These are phyloP conservation scores for Melanostoma mellinum DNA, from an alignment of 2,888 invertebrate genomes.

Conservation along the genomic window DNA sequence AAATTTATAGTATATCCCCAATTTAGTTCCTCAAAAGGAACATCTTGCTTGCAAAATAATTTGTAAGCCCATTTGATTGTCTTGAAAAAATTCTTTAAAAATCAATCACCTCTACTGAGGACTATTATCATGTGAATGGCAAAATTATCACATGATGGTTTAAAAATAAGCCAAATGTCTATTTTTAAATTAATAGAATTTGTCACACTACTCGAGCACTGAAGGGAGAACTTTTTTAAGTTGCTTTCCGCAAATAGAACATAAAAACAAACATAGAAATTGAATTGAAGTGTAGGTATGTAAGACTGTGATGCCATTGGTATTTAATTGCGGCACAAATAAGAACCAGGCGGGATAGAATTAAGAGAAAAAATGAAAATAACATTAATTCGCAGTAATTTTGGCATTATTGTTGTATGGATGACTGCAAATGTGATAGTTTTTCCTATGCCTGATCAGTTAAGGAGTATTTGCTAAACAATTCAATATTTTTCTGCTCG, in stretches of 20 bases:
- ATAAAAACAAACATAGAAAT: slow-evolving; percentile 28
- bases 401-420: not conserved
- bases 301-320: slow-evolving; percentile 38
- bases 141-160: slow-evolving; percentile 72
- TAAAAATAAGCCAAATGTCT: slow-evolving; percentile 63
- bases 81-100: slow-evolving; percentile 70
- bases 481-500: no score
- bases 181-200: slow-evolving; percentile 60
- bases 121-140: slow-evolving; percentile 72
- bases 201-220: slow-evolving; percentile 59
- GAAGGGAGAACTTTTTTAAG: slow-evolving; percentile 30
- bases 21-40: not conserved
- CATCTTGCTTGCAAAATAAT: slow-evolving; percentile 5
- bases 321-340: slow-evolving; percentile 36
- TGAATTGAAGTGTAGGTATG: slow-evolving; percentile 2
- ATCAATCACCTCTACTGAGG: slow-evolving; percentile 72
- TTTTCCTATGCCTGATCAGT: not conserved
- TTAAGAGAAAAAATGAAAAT: slow-evolving; percentile 29
- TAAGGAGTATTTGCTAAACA: no score
- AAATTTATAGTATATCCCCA: slow-evolving; percentile 27
- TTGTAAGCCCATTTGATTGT: slow-evolving; percentile 39
- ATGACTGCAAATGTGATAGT: slow-evolving; percentile 1
- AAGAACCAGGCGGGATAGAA: slow-evolving; percentile 44
- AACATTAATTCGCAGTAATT: slow-evolving; percentile 34
- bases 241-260: slow-evolving; percentile 41